Evolutionary conservation across 2,797 vertebrate species (phyloP), one percentile per base, ranked within the genome.

Genomic region (Oreochromis mossambicus): DNA sequence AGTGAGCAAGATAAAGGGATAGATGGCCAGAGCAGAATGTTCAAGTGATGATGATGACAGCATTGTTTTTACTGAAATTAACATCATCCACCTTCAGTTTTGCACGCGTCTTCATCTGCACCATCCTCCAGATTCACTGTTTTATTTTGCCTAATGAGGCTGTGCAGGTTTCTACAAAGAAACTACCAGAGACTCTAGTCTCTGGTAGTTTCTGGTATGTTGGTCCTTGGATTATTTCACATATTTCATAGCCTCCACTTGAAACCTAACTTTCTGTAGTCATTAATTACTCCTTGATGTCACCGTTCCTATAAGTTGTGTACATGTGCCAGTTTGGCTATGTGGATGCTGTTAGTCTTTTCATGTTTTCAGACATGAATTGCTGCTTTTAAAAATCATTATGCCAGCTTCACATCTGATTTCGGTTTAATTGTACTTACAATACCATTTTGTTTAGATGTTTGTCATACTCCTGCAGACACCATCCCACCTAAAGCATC

Each of bases 231-330:
- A 24, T 68, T 48, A 7, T 12, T 12, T 29, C 14, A 46, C 10
- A 70, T 17, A 46, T 73, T 73, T 48, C 68, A 48, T 11, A 0
- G 41, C 14, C 9, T 73, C 36, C 36, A 68, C 36, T 68, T 29
- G 4, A 0, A 46, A 48, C 15, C 58, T 0, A n/a, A 63, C 34
- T 0, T 68, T 68, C n/a, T 0, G n/a, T 24, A 15, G 0, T 68
- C 36, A 41, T 68, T 24, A 41, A 68, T 41, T 14, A 41, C 12
- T 66, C 61, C 61, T 14, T 6, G n/a, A 68, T 68, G 24, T 68
- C 36, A 68, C 2, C 2, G n/a, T 68, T 43, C 1, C 63, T 24
- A 43, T 68, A 14, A 41, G 13, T 68, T 68, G 5, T 41, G 63
- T 3, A 24, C 12, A 68, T 10, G 63, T 41, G 63, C 0, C 36